Evolutionary conservation across 2,888 invertebrate genomes (phyloP), one percentile per base, ranked within the genome.

Genomic region (Ophraella communa): DNA sequence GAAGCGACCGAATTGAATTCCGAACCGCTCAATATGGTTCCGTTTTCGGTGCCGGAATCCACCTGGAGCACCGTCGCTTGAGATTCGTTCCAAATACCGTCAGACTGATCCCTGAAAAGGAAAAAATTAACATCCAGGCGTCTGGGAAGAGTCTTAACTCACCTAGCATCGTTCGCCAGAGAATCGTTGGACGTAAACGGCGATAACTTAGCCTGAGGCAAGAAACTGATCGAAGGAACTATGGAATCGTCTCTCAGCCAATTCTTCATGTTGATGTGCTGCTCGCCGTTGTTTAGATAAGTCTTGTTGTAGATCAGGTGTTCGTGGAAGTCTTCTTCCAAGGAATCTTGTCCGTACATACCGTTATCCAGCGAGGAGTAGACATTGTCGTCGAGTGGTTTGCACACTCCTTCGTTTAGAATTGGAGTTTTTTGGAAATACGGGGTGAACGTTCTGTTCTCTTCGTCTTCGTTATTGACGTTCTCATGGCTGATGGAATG

Each of bases 41-140:
- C 88, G 79, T 88, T 88, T 74, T 88, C 88, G 14, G 88, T 88
- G 44, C 87, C 87, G 14, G 89, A 88, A 77, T 92, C 92, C 1
- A 88, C 87, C 82, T 91, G 92, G 33, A 93, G 84, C 14, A 94
- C 92, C 0, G 93, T 94, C 7, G 91, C 90, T 83, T 94, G 94
- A 10, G 94, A 94, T 83, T 94, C 94, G 82, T 94, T 94, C 93
- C 94, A 94, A 76, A 92, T 89, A 76, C 92, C 91, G 78, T 94
- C 94, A 51, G 93, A 93, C 80, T 93, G 93, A 80, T 94, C 94
- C 76, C 91, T 84, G 52, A 42, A 71, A 65, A 20, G 20, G 24
- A 55, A 30, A 20, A 21, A 18, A 17, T 21, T 11, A 20, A 8
- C 0, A n/a, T 5, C 8, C 10, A 4, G 17, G 8, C 18, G n/a